A percentile compares a stretch with the other conserved stretches of the same genome.
Conservation (phyloP, 2,113 vertebrate species). For the Anarrhichthys ocellatus region DNA sequence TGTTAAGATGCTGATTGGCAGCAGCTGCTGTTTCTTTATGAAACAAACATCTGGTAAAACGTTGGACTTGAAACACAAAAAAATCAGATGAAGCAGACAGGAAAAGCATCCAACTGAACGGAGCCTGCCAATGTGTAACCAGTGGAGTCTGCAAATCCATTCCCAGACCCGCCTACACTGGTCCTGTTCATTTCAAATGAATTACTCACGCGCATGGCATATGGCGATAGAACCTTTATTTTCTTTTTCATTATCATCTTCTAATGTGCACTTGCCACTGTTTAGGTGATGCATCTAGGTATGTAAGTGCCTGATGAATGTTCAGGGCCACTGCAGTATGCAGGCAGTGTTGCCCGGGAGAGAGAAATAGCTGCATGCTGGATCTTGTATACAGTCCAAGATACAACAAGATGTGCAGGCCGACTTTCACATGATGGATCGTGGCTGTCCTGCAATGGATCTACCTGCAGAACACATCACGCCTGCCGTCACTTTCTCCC, state of each 20-base stretch:
- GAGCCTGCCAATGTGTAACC: constrained; percentile 48
- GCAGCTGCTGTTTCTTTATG: constrained; percentile 54
- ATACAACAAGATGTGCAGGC: constrained; percentile 32
- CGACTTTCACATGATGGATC: constrained; percentile 36
- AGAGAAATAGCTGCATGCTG: constrained; percentile 18
- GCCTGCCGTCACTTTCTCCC: constrained; percentile 39
- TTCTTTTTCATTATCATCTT: constrained; percentile 52
- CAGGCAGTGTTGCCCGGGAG: constrained; percentile 1
- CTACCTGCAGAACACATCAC: constrained; percentile 33
- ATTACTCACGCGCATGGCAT: constrained; percentile 50
- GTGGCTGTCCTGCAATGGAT: constrained; percentile 11
- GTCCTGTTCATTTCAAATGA: constrained; percentile 63
- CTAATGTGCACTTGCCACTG: constrained; percentile 19
- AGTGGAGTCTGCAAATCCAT: constrained; percentile 13
- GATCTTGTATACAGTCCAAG: constrained; percentile 24
- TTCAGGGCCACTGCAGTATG: constrained; percentile 2
- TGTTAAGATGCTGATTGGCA: constrained; percentile 59
- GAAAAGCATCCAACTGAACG: constrained; percentile 42
- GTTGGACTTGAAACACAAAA: constrained; percentile 58
- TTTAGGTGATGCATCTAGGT: constrained; percentile 34
- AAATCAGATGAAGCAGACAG: constrained; percentile 75
- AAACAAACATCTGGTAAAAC: constrained; percentile 68
- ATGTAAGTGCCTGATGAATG: constrained; percentile 13
- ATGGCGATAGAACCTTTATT: constrained; percentile 37
- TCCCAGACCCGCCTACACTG: neutral